These are phyloP conservation scores for Drusus annulatus DNA, from an alignment of 1,140 invertebrate genomes.

Conservation along the genomic window DNA sequence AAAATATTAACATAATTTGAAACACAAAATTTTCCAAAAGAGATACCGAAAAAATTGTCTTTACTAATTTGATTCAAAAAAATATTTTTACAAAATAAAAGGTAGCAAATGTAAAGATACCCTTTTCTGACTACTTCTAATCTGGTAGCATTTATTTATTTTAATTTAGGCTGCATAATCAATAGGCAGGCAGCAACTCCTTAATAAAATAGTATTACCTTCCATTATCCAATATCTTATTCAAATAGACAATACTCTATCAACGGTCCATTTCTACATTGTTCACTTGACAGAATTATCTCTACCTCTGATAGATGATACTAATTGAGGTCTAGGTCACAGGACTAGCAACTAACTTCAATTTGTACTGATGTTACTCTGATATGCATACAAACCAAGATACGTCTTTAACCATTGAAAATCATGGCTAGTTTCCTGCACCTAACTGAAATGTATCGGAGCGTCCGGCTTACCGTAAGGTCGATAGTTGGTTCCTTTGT, in stretches of 20 bases:
- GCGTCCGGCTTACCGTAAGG: not conserved
- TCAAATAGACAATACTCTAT: conserved; percentile 1
- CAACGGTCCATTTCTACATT: not conserved
- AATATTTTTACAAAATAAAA: no score
- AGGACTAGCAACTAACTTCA: not conserved
- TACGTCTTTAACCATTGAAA: not conserved
- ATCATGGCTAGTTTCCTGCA: not conserved
- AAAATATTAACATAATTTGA: no score
- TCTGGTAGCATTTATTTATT: no score
- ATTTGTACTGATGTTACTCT: conserved; percentile 22
- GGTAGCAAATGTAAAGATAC: no score
- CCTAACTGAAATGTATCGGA: not conserved
- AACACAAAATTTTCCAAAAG: no score
- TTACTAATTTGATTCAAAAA: no score
- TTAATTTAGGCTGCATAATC: no score
- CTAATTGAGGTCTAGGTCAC: conserved; percentile 33
- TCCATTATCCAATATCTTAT: not conserved
- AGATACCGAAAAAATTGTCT: no score
- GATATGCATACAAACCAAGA: conserved; percentile 18
- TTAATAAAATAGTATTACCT: no score
- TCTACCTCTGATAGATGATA: not conserved
- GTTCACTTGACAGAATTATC: not conserved
- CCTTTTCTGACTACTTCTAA: no score
- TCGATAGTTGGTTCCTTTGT: not conserved
- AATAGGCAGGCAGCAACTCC: no score